Percentiles rank a stretch among this genome's conserved stretches.
These are phyloP conservation scores for Daktulosphaira vitifoliae DNA, from an alignment of 1,140 invertebrate genomes.

Conservation along the genomic window DNA sequence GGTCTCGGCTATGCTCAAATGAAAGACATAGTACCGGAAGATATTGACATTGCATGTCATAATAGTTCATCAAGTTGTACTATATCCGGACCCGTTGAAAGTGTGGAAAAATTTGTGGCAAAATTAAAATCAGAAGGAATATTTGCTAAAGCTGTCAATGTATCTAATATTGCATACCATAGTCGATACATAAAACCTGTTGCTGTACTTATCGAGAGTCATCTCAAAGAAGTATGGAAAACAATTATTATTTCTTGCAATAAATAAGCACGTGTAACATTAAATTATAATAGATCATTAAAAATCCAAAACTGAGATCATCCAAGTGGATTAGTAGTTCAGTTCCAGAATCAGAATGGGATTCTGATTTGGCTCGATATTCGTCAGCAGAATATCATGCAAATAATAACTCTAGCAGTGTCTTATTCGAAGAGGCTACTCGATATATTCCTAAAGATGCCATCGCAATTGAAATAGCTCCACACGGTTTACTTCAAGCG, in stretches of 20 bases:
- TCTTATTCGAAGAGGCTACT: conserved; percentile 53
- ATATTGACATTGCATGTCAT: conserved; percentile 60
- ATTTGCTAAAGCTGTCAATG: conserved; percentile 65
- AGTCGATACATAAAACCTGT: conserved; percentile 63
- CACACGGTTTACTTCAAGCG: conserved; percentile 52
- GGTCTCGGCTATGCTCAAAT: conserved; percentile 45
- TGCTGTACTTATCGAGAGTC: conserved; percentile 62
- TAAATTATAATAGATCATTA: conserved; percentile 52
- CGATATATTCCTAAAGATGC: conserved; percentile 51
- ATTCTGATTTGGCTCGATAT: conserved; percentile 44
- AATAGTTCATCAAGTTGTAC: conserved; percentile 61
- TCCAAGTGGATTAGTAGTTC: conserved; percentile 55
- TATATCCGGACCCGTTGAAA: conserved; percentile 57
- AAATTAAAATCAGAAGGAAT: conserved; percentile 56
- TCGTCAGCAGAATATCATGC: conserved; percentile 58
- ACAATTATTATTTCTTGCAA: too few species aligned
- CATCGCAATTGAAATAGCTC: conserved; percentile 53
- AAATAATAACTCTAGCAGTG: conserved; percentile 55
- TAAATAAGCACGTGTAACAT: too few species aligned
- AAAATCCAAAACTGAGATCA: conserved; percentile 47
- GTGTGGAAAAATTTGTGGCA: conserved; percentile 43
- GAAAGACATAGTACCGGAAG: conserved; percentile 52
- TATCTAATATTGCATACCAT: conserved; percentile 64
- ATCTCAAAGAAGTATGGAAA: conserved; percentile 56
- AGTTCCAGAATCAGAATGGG: conserved; percentile 46